Conservation (phyloP, 2,797 vertebrate genomes). For the Helicolenus hilgendorfi region DNA sequence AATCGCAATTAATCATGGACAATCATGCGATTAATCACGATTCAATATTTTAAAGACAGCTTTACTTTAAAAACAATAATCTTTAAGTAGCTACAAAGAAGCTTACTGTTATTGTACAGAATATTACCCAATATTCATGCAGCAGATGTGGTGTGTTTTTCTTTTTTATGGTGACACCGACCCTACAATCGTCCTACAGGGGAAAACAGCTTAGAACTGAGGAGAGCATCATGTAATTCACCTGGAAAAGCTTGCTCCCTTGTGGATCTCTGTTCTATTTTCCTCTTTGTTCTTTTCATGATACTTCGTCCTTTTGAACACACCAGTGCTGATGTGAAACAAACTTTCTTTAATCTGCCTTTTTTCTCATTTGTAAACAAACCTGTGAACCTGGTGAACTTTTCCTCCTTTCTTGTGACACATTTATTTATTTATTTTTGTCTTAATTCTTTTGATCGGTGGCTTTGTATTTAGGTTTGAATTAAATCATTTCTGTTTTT, state of each 20-base stretch:
- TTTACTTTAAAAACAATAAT: neutral
- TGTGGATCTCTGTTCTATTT: conserved; percentile 19
- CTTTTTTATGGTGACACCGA: conserved; percentile 28
- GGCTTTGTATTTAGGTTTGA: conserved; percentile 24
- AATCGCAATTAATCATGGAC: no score
- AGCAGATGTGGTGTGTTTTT: neutral
- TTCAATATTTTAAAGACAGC: no score
- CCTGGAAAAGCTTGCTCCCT: conserved; percentile 21
- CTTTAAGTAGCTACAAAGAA: neutral
- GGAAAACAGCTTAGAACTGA: neutral
- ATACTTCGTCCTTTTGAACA: conserved; percentile 11
- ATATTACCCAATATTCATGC: neutral
- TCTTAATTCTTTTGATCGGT: conserved; percentile 9
- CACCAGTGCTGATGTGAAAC: neutral
- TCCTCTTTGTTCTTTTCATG: conserved; percentile 8
- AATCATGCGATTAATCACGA: no score
- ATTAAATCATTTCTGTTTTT: conserved; percentile 41
- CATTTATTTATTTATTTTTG: conserved; percentile 34
- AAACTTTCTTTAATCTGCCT: conserved; percentile 42
- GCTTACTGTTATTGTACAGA: neutral
- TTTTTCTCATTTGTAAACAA: conserved; percentile 56
- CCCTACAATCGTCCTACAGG: conserved; percentile 16
- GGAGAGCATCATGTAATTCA: conserved; percentile 17
- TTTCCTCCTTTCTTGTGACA: conserved; percentile 10
- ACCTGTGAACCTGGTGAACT: conserved; percentile 35